Evolutionary conservation across 2,113 vertebrate species (phyloP).

Genomic region (Cryptomyrus ogoouensis): DNA sequence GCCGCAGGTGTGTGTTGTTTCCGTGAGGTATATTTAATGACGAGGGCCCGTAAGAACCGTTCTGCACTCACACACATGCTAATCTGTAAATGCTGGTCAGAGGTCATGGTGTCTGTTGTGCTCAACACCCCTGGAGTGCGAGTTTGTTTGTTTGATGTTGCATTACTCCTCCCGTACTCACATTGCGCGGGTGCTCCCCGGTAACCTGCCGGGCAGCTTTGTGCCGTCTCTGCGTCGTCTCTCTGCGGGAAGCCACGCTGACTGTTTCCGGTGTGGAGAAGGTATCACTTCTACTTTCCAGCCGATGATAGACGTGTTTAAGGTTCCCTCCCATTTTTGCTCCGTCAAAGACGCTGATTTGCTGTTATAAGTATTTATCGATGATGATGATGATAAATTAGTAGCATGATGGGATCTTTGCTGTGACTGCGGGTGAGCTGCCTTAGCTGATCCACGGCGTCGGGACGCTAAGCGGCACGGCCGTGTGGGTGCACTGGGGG

Average conservation of each 20-base stretch:
- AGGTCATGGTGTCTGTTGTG: neutral
- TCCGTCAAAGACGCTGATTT: neutral
- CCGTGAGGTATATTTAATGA: neutral
- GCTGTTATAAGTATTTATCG: neutral
- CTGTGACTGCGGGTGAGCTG: neutral
- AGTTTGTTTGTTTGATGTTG: neutral
- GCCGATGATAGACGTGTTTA: neutral
- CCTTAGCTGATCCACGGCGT: neutral
- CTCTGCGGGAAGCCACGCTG: neutral
- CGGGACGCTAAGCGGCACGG: neutral
- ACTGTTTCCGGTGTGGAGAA: neutral
- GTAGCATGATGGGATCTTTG: neutral
- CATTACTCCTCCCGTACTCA: neutral
- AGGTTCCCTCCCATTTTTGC: neutral
- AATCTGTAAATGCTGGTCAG: neutral
- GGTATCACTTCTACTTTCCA: neutral
- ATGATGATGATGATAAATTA: neutral
- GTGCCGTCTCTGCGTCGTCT: neutral
- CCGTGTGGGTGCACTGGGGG: neutral
- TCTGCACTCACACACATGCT: neutral
- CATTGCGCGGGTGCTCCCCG: neutral
- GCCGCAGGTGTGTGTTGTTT: neutral
- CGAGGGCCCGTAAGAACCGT: neutral
- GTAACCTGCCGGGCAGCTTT: neutral
- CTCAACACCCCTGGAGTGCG: neutral